Percentiles rank a stretch among this genome's conserved stretches.
These are phyloP conservation scores for Paratilapia polleni DNA, from an alignment of 2,113 vertebrate genomes.

Conservation along the genomic window DNA sequence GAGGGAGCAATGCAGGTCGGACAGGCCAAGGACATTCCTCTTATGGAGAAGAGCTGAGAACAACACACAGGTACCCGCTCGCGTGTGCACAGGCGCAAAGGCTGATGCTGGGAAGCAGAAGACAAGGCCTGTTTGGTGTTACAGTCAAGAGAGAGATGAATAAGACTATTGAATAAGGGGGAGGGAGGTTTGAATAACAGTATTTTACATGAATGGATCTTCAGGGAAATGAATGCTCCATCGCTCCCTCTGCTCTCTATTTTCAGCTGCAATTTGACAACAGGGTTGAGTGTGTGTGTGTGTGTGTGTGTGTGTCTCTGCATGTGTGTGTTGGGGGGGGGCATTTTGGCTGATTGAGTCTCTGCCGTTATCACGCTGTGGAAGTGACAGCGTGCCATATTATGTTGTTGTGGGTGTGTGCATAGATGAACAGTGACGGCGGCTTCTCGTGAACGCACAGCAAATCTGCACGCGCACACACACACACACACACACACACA, in stretches of 20 bases:
- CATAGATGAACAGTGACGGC: slow-evolving; percentile 45
- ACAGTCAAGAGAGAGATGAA: slow-evolving; percentile 71
- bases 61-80: slow-evolving; percentile 3
- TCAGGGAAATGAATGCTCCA: slow-evolving; percentile 68
- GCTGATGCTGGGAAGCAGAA: slow-evolving; percentile 45
- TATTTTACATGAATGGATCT: slow-evolving; percentile 79
- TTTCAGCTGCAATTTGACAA: slow-evolving; percentile 62
- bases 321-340: neutral
- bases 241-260: slow-evolving; percentile 55
- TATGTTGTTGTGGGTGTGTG: slow-evolving; percentile 52
- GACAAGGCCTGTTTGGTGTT: slow-evolving; percentile 64
- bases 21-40: slow-evolving; percentile 75
- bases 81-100: slow-evolving; percentile 10
- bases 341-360: slow-evolving; percentile 60
- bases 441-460: neutral
- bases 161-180: slow-evolving; percentile 63
- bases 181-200: slow-evolving; percentile 71
- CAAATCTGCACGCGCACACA: neutral
- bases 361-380: slow-evolving; percentile 49
- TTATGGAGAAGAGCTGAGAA: slow-evolving; percentile 43
- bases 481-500: neutral
- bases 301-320: neutral
- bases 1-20: slow-evolving; percentile 62
- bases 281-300: slow-evolving; percentile 24
- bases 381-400: slow-evolving; percentile 61